These are phyloP conservation scores for Numida meleagris DNA, from an alignment of 2,113 vertebrate species.

Conservation along the genomic window DNA sequence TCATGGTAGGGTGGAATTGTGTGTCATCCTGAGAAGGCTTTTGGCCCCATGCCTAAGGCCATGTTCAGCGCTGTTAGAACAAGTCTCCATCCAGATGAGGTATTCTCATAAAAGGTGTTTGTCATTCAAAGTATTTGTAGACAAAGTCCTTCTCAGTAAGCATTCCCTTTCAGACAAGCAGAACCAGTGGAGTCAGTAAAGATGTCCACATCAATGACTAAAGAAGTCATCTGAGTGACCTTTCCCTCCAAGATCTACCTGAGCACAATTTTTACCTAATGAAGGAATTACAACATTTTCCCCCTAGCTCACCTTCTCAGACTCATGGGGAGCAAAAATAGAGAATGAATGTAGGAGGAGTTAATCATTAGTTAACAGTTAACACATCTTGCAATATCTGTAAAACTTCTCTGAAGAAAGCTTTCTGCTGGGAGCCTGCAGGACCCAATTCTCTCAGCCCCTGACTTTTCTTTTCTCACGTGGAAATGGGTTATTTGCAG, in stretches of 20 bases:
- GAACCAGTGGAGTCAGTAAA: background rate
- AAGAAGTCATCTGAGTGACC: background rate
- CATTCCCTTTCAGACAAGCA: background rate
- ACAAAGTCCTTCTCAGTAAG: background rate
- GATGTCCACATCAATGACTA: background rate
- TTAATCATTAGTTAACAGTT: background rate
- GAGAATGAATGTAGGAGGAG: background rate
- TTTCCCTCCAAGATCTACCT: background rate
- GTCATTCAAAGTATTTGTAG: background rate
- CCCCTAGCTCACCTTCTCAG: background rate
- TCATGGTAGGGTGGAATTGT: background rate
- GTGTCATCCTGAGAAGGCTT: no score
- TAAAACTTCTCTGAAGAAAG: background rate
- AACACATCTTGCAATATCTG: background rate
- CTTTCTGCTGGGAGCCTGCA: background rate
- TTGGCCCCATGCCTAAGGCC: no score
- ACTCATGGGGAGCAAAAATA: background rate
- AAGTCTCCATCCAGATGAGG: background rate
- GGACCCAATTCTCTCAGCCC: accelerated
- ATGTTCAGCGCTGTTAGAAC: no score
- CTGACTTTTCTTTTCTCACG: background rate
- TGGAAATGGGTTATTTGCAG: background rate
- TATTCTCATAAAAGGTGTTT: background rate
- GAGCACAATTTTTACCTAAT: background rate
- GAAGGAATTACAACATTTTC: background rate